Evolutionary conservation across 2,797 vertebrate genomes (phyloP), one percentile per base, ranked within the genome.

Genomic region (Anguilla megastoma): DNA sequence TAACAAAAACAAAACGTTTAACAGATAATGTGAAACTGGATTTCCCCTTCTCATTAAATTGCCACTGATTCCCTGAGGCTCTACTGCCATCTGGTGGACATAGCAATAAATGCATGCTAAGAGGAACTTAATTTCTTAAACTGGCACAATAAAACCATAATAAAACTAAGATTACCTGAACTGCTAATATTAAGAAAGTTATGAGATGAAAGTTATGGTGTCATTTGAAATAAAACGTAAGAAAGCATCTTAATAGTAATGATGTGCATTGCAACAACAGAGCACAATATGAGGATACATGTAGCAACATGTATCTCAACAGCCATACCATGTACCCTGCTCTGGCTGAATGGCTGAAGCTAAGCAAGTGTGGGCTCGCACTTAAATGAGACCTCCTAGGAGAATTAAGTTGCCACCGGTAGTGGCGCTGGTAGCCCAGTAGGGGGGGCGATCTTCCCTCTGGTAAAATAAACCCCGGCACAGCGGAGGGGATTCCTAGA

Each of bases 11-110:
- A 60, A 30, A 16, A 54, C 60, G 24, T n/a, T 60, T 4, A 36
- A 21, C 12, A 16, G 33, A 41, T 6, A 24, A 12, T 48, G 54
- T 82, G 85, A 63, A 85, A 54, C 85, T 58, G 66, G 80, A 50
- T 85, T 89, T 83, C 88, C 85, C 86, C 69, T 79, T 50, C 52
- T 27, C 63, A 27, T 16, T 58, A 18, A 21, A 33, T 0, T 41
- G 18, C 30, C 36, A 54, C 24, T 52, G 63, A 66, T 50, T 85
- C 9, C 33, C 50, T 36, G 76, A 24, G 0, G 84, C 41, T 80
- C 56, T n/a, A 27, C 18, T 71, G 30, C 85, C 86, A 45, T 74
- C 89, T 90, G 84, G 87, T 88, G 87, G 87, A n/a, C 27, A 79
- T 27, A 71, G 6, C 18, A 41, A 9, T 86, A 66, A 86, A 18